phyloP scores from a whole-genome alignment of 2,113 vertebrate species.

The Cyprinodon variegatus region DNA sequence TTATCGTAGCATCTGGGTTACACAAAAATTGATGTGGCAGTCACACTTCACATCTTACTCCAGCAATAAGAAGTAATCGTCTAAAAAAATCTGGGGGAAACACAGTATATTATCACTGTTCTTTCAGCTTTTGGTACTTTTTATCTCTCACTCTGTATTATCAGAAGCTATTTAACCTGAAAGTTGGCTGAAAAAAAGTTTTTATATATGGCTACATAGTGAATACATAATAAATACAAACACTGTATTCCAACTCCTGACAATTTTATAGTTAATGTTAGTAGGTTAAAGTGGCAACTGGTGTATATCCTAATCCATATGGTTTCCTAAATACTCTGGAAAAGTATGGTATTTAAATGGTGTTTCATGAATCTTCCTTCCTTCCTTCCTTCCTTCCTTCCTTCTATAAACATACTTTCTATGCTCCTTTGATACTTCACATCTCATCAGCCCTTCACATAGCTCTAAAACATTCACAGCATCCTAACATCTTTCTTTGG shows the following conservation, averaged over 20 bases:
- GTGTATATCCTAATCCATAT: slow-evolving; percentile 20
- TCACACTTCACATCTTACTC: background rate
- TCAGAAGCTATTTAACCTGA: background rate
- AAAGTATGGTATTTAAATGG: too few species aligned
- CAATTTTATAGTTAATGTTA: slow-evolving; percentile 14
- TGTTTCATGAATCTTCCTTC: too few species aligned
- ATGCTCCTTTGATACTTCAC: too few species aligned
- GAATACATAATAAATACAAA: background rate
- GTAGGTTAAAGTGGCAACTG: slow-evolving; percentile 44
- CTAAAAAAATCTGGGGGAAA: background rate
- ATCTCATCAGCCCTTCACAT: too few species aligned
- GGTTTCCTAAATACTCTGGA: background rate
- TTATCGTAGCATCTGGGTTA: background rate
- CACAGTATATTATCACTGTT: background rate
- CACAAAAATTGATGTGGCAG: background rate
- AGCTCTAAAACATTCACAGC: too few species aligned
- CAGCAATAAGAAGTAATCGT: background rate
- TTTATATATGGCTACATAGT: background rate
- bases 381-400: too few species aligned
- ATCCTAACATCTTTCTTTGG: too few species aligned
- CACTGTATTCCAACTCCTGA: background rate
- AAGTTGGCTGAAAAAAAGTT: background rate
- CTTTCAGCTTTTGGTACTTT: background rate
- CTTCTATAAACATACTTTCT: too few species aligned
- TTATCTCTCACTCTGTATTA: background rate